These are phyloP conservation scores for Troilus luridus DNA, from an alignment of 2,888 invertebrate genomes.

Conservation along the genomic window DNA sequence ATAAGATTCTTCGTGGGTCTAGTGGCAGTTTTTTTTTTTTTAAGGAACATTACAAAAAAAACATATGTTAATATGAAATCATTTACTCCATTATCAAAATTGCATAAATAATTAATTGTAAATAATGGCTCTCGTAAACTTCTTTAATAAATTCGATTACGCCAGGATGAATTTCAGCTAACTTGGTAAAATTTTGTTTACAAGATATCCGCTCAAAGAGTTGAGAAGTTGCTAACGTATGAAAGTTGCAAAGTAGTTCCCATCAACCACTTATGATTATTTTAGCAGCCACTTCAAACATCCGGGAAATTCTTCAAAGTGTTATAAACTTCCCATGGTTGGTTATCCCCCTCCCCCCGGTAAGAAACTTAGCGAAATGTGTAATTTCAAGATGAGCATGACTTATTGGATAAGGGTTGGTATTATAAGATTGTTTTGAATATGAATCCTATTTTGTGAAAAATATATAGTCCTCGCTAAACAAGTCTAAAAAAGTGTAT, in stretches of 20 bases:
- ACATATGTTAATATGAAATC: too few relatives aligned
- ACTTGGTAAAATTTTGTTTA: background rate
- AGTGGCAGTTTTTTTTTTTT: too few relatives aligned
- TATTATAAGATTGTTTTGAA: background rate
- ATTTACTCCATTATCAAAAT: background rate
- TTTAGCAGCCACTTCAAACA: constrained; percentile 39
- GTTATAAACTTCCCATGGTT: background rate
- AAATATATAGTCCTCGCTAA: background rate
- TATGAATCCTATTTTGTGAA: background rate
- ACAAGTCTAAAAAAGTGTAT: background rate
- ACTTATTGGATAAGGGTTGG: background rate
- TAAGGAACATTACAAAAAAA: too few relatives aligned
- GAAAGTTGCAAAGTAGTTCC: background rate
- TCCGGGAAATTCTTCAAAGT: background rate
- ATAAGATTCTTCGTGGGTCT: too few relatives aligned
- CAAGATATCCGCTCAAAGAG: background rate
- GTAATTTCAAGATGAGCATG: background rate
- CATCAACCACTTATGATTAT: constrained; percentile 5
- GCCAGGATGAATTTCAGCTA: background rate
- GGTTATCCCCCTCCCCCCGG: background rate
- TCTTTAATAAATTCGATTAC: background rate
- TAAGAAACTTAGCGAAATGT: background rate
- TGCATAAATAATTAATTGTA: background rate
- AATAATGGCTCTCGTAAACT: background rate
- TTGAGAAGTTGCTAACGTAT: background rate